Conservation (phyloP, 2,888 invertebrate species). For the Leptinotarsa rubiginosa region DNA sequence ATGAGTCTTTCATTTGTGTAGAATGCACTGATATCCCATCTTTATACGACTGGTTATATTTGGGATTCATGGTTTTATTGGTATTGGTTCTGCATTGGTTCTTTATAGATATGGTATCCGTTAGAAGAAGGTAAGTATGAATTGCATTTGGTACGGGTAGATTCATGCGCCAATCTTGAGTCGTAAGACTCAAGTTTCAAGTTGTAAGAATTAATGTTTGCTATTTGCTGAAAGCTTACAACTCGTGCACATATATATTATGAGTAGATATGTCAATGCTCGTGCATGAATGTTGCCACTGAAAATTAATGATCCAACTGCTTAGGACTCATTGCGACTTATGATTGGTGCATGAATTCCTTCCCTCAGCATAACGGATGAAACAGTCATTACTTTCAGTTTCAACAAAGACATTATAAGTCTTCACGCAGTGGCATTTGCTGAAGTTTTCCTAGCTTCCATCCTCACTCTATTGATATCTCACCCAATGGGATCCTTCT, state of each 20-base stretch:
- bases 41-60: conserved; percentile 92
- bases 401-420: conserved; percentile 81
- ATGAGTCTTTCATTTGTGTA: conserved; percentile 80
- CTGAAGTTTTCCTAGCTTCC: conserved; percentile 84
- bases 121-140: conserved; percentile 73
- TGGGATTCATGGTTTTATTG: conserved; percentile 92
- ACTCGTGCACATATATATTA: too few species aligned
- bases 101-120: conserved; percentile 87
- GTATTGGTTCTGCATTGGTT: conserved; percentile 92
- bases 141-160: not conserved
- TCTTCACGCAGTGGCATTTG: conserved; percentile 83
- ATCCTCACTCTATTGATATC: conserved; percentile 82
- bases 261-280: too few species aligned
- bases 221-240: too few species aligned
- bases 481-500: conserved; percentile 83
- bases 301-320: too few species aligned
- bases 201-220: too few species aligned
- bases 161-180: too few species aligned
- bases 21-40: conserved; percentile 81
- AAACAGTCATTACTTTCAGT: conserved; percentile 59
- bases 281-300: too few species aligned
- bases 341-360: too few species aligned
- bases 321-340: too few species aligned
- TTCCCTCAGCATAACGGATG: too few species aligned
- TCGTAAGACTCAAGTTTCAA: too few species aligned